These are phyloP conservation scores for Agonopterix arenella DNA, from an alignment of 2,888 invertebrate genomes.

Conservation along the genomic window DNA sequence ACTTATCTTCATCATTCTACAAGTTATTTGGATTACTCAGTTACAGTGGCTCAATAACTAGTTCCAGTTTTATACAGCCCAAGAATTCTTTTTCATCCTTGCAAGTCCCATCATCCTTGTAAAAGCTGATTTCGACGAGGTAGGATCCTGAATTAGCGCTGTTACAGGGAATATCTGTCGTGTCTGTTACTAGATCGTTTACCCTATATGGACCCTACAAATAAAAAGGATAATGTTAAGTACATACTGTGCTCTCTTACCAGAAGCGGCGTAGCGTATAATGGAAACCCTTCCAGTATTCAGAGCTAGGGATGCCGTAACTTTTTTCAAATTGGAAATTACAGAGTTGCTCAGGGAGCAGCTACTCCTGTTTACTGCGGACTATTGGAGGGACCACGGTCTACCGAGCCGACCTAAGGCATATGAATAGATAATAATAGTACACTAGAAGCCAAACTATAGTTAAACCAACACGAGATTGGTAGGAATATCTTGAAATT, in stretches of 20 bases:
- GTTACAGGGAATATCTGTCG: conserved; percentile 33
- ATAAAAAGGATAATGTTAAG: neutral
- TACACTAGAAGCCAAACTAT: no score
- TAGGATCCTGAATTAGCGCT: conserved; percentile 36
- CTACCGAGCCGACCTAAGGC: no score
- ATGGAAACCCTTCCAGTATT: no score
- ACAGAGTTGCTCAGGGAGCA: no score
- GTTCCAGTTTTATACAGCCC: conserved; percentile 14
- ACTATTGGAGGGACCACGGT: no score
- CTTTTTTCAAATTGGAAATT: no score
- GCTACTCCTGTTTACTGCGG: no score
- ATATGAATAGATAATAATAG: no score
- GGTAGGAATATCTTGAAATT: no score
- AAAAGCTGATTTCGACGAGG: conserved; percentile 28
- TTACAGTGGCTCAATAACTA: neutral
- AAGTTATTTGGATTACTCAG: neutral
- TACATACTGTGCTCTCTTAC: neutral
- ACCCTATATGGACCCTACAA: conserved; percentile 35
- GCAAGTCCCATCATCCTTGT: conserved; percentile 26
- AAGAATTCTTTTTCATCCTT: conserved; percentile 22
- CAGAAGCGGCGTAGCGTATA: no score
- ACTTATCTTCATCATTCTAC: neutral
- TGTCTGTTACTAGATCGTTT: conserved; percentile 28
- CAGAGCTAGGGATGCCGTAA: no score
- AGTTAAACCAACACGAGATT: no score